phyloP scores from a whole-genome alignment of 2,113 vertebrate genomes.

The Larimichthys polyactis region DNA sequence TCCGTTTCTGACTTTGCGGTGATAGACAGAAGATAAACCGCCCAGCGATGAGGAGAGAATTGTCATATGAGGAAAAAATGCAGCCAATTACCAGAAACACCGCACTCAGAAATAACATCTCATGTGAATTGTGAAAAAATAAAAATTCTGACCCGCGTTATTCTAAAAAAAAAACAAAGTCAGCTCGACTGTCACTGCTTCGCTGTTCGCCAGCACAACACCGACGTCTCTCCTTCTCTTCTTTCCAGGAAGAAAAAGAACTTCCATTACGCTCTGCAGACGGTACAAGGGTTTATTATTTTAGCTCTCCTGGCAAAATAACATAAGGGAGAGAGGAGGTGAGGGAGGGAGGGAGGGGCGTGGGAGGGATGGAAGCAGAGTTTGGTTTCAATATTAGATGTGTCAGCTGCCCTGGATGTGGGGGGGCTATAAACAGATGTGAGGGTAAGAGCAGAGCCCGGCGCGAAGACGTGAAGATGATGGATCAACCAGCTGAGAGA shows the following conservation, averaged over 20 bases:
- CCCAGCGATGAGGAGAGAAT: slow-evolving; percentile 8
- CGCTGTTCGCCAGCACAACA: slow-evolving; percentile 30
- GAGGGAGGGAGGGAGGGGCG: neutral
- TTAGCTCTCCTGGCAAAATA: slow-evolving; percentile 73
- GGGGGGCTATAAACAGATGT: slow-evolving; percentile 62
- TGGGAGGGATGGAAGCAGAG: slow-evolving; percentile 34
- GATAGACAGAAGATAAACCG: slow-evolving; percentile 34
- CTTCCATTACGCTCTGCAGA: slow-evolving; percentile 73
- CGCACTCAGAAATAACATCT: slow-evolving; percentile 48
- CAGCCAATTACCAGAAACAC: slow-evolving; percentile 42
- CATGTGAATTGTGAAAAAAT: slow-evolving; percentile 32
- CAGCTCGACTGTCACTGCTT: slow-evolving; percentile 44
- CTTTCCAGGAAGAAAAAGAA: slow-evolving; percentile 54
- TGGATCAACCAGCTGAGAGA: slow-evolving; percentile 1
- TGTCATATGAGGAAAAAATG: slow-evolving; percentile 51
- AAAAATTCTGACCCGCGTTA: slow-evolving; percentile 24
- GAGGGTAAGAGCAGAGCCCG: slow-evolving; percentile 24
- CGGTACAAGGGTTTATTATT: slow-evolving; percentile 72
- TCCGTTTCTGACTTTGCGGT: neutral
- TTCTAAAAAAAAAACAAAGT: slow-evolving; percentile 39
- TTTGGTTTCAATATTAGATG: slow-evolving; percentile 70
- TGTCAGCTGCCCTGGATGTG: slow-evolving; percentile 67
- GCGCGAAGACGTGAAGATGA: neutral
- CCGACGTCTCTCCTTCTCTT: slow-evolving; percentile 33
- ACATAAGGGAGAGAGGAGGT: slow-evolving; percentile 26